These are phyloP conservation scores for Rhegmatorhina hoffmannsi DNA, from an alignment of 2,113 vertebrate species.

Conservation along the genomic window DNA sequence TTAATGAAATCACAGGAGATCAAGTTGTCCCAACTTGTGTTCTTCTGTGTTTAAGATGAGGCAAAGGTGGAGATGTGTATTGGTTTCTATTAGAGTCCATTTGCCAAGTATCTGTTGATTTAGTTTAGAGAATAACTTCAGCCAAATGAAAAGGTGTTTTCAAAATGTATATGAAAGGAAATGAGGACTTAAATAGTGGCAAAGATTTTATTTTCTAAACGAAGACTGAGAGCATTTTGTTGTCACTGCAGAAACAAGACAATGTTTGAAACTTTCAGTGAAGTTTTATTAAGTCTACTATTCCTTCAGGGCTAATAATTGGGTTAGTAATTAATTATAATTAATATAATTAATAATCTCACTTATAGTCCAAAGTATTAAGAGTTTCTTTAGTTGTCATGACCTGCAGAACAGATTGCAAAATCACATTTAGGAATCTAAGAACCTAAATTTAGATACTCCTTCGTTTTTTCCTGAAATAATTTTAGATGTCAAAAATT, in stretches of 20 bases:
- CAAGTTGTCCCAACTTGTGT: background rate
- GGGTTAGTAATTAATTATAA: no score
- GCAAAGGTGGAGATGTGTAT: background rate
- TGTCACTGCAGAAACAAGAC: background rate
- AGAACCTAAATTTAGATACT: background rate
- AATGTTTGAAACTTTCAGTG: background rate
- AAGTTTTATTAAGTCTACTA: background rate
- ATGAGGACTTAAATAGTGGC: background rate
- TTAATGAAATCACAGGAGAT: background rate
- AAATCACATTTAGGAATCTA: background rate
- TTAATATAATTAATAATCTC: background rate
- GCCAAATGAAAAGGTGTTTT: background rate
- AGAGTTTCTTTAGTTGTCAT: background rate
- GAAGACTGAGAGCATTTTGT: background rate
- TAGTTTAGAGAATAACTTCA: background rate
- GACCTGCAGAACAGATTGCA: background rate
- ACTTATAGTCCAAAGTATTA: background rate
- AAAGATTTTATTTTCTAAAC: background rate
- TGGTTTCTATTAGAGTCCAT: background rate
- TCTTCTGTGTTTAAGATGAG: background rate
- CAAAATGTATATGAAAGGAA: background rate
- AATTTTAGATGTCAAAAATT: background rate
- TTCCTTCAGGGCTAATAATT: background rate
- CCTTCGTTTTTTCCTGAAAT: fast-evolving
- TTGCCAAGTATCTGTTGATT: background rate